Conservation (phyloP, 2,888 invertebrate species). For the Polydrusus cervinus region DNA sequence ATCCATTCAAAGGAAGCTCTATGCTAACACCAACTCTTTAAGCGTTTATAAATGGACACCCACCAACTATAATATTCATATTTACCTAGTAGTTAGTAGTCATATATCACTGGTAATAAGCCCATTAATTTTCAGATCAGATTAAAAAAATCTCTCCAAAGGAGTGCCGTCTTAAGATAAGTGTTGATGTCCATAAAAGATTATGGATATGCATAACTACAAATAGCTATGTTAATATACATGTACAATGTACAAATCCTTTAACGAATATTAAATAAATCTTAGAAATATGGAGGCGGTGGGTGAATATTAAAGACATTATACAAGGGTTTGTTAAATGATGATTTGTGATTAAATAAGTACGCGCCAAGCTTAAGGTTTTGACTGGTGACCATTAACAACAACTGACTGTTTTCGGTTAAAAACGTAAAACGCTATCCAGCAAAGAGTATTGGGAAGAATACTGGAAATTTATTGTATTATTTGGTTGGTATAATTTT, state of each 20-base stretch:
- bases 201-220: conserved; percentile 48
- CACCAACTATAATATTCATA: conserved; percentile 38
- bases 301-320: conserved; percentile 49
- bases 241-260: conserved; percentile 56
- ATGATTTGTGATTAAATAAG: too few relatives aligned
- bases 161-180: conserved; percentile 36
- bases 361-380: too few relatives aligned
- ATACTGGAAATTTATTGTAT: too few relatives aligned
- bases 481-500: too few relatives aligned
- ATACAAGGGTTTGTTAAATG: conserved; percentile 21
- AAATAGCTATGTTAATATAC: conserved; percentile 49
- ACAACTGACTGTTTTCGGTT: too few relatives aligned
- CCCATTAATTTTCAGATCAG: conserved; percentile 45
- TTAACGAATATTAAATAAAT: conserved; percentile 61
- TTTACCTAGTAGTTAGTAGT: conserved; percentile 45
- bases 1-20: neutral
- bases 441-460: too few relatives aligned
- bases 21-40: conserved; percentile 7
- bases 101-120: conserved; percentile 50
- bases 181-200: conserved; percentile 51
- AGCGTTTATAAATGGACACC: conserved; percentile 37
- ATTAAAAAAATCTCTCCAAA: conserved; percentile 31
- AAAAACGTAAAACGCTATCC: too few relatives aligned
- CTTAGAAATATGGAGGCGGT: conserved; percentile 54
- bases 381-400: too few relatives aligned